phyloP scores from a whole-genome alignment of 2,797 vertebrate species.

The Melanotaenia parkinsoni region DNA sequence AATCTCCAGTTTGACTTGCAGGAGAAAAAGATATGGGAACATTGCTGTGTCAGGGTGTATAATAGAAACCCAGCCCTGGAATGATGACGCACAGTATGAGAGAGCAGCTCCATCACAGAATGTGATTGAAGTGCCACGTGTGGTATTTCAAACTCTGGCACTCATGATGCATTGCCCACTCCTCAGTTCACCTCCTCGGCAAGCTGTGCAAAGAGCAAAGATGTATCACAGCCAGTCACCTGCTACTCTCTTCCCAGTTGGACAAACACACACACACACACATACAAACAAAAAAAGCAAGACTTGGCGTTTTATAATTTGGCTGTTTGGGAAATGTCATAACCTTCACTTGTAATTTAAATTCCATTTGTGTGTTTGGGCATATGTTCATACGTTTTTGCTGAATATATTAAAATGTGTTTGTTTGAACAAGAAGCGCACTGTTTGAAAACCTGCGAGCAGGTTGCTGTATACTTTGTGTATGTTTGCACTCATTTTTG shows the following conservation, averaged over 20 bases:
- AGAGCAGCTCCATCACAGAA: slow-evolving; percentile 66
- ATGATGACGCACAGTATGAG: slow-evolving; percentile 65
- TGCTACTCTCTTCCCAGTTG: slow-evolving; percentile 34
- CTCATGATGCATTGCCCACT: slow-evolving; percentile 43
- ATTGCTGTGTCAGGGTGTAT: slow-evolving; percentile 35
- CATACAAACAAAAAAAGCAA: slow-evolving; percentile 1
- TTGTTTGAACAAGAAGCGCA: slow-evolving; percentile 11
- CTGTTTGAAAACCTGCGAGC: slow-evolving; percentile 8
- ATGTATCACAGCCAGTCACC: slow-evolving; percentile 52
- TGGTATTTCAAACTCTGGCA: slow-evolving; percentile 51
- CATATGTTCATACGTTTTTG: not conserved
- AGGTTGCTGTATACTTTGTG: slow-evolving; percentile 12
- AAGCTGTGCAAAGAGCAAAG: slow-evolving; percentile 24
- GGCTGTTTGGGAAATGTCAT: slow-evolving; percentile 28
- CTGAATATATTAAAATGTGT: slow-evolving; percentile 7
- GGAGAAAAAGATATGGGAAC: slow-evolving; percentile 28
- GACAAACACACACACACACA: slow-evolving; percentile 8
- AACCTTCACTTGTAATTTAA: slow-evolving; percentile 21
- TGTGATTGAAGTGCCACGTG: slow-evolving; percentile 71
- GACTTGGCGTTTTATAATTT: slow-evolving; percentile 15
- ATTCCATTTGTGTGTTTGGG: slow-evolving; percentile 17
- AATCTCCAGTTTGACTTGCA: slow-evolving; percentile 20
- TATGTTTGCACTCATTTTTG: slow-evolving; percentile 10
- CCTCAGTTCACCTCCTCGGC: slow-evolving; percentile 50
- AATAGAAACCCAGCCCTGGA: slow-evolving; percentile 46